Conservation (phyloP, 1,140 invertebrate genomes). For the Zelostemma sp. region DNA sequence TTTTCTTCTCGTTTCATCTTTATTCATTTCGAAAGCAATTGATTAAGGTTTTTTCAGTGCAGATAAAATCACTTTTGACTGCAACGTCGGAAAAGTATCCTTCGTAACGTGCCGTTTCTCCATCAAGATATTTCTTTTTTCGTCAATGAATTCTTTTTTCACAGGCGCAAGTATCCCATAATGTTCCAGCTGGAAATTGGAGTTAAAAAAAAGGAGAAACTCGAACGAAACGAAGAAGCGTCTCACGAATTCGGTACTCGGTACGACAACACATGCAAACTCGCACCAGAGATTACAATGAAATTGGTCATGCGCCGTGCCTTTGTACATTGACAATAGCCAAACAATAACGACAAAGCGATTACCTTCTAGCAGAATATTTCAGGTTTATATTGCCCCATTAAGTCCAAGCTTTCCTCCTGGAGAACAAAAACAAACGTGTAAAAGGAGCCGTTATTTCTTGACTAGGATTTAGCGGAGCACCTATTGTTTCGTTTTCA, state of each 20-base stretch:
- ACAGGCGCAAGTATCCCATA: no score
- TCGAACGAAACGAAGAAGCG: conserved; percentile 3
- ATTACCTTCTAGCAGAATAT: conserved; percentile 86
- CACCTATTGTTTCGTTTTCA: conserved; percentile 15
- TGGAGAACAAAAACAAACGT: conserved; percentile 74
- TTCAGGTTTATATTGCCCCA: conserved; percentile 86
- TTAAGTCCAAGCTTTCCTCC: conserved; percentile 86
- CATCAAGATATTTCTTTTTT: no score
- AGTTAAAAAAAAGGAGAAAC: not conserved
- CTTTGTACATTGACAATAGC: conserved; percentile 48
- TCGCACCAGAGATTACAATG: conserved; percentile 29
- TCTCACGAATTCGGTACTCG: not conserved
- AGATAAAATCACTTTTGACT: no score
- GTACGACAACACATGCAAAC: conserved; percentile 10
- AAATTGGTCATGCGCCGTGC: conserved; percentile 48
- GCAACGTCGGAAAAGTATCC: no score
- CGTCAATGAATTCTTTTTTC: no score
- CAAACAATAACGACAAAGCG: conserved; percentile 67
- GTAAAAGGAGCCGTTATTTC: conserved; percentile 46
- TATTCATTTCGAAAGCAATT: not conserved
- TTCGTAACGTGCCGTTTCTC: no score
- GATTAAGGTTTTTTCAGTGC: no score
- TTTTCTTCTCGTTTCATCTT: conserved; percentile 2
- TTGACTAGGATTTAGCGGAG: conserved; percentile 35
- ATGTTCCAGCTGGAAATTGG: no score